Percentiles rank a stretch among this genome's conserved stretches.
Conservation (phyloP, 2,797 vertebrate genomes). For the Argentina silus region DNA sequence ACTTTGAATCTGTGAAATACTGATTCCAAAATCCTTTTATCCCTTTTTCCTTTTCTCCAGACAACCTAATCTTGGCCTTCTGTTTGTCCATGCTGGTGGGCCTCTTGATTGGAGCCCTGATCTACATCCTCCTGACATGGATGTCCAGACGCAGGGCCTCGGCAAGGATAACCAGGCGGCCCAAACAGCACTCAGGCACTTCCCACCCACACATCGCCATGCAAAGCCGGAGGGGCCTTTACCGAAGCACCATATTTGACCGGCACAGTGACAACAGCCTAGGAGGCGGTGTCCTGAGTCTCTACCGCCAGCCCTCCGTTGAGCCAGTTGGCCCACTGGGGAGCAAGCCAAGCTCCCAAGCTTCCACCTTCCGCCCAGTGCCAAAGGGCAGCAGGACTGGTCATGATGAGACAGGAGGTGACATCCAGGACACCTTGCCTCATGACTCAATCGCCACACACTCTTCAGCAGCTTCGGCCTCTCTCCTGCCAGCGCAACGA, state of each 20-base stretch:
- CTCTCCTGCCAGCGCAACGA: constrained; percentile 74
- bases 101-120: constrained; percentile 86
- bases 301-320: constrained; percentile 89
- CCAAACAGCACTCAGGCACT: constrained; percentile 65
- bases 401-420: constrained; percentile 65
- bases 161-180: constrained; percentile 86
- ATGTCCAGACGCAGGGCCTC: constrained; percentile 86
- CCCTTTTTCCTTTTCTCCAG: constrained; percentile 66
- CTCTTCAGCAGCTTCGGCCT: constrained; percentile 52
- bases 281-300: constrained; percentile 84
- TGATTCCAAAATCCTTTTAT: background rate
- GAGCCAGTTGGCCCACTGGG: constrained; percentile 91
- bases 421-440: constrained; percentile 79
- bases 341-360: constrained; percentile 85
- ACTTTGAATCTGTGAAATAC: background rate
- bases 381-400: constrained; percentile 79
- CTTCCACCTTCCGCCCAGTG: constrained; percentile 90
- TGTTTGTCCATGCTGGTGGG: constrained; percentile 89
- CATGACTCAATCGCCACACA: constrained; percentile 67
- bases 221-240: constrained; percentile 81
- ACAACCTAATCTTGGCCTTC: constrained; percentile 89
- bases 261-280: constrained; percentile 70
- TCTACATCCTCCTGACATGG: constrained; percentile 88
- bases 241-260: constrained; percentile 87
- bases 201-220: constrained; percentile 59